Base-by-base conservation (phyloP, 2,888 invertebrate species). In the Acutogordius australiensis region DNA sequence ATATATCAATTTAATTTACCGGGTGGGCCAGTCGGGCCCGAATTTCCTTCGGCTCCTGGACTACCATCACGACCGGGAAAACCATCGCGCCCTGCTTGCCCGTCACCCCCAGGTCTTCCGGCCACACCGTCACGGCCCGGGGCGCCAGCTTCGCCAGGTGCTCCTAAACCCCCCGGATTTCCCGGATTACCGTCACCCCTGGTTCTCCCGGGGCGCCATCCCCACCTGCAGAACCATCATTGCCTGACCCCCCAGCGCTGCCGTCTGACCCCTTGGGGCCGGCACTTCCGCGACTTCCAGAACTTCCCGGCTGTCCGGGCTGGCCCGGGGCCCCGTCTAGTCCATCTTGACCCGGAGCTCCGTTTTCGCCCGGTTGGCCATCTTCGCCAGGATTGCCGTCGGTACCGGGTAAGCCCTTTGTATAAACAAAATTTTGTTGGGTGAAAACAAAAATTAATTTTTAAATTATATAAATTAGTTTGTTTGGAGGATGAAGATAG, bases 221-320 rank as follows among this genome's bases (percentile, higher is more conserved):
- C 4, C 61, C 57, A 18, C 61, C 61, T 30, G 63, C 62, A 1
- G 62, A 56, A 59, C 65, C 65, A 57, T 65, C 64, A 8, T 66
- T 65, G 63, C 65, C 65, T 57, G 61, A 60, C 29, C 61, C 62
- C 64, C 64, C 64, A 59, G 63, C 62, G 8, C 62, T 61, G 63
- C 65, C 64, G 60, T 63, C 63, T 57, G 65, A 64, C 62, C 65
- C 65, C 30, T 64, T 62, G 62, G 64, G 65, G 62, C 65, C 65
- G 59, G 63, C 63, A 45, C 64, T 64, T 63, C 65, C 59, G 4
- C n/a, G 51, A 30, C 44, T n/a, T 37, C 21, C 21, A 8, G 21
- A 13, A 13, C 13, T 13, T 4, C n/a, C 56, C 8, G 56, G 8
- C 21, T 26, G 8, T 21, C 56, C 56, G 8, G 56, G 56, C 26